A percentile compares a stretch with the other conserved stretches of the same genome.
These are phyloP conservation scores for Delichon dasypus DNA, from an alignment of 2,797 vertebrate genomes.

Conservation along the genomic window DNA sequence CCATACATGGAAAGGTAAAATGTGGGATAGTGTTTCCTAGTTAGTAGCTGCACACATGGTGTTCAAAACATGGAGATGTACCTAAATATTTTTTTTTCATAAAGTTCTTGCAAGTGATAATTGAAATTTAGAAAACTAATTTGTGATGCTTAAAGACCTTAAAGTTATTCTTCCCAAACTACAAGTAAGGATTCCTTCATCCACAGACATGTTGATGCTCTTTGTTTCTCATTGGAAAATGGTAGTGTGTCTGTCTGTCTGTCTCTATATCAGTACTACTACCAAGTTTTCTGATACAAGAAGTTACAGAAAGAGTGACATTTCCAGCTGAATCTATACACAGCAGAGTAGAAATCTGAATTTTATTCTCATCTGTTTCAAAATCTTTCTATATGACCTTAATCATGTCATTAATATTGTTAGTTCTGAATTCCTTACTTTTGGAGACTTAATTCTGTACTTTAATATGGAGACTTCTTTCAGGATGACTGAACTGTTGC, in stretches of 20 bases:
- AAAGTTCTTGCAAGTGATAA: not conserved
- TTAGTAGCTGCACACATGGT: not conserved
- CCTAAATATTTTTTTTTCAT: not conserved
- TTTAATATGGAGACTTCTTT: not conserved
- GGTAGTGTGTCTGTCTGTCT: not conserved
- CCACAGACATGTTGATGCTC: not conserved
- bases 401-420: not conserved
- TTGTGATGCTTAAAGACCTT: not conserved
- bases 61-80: not conserved
- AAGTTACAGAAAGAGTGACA: not conserved
- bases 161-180: not conserved
- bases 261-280: not conserved
- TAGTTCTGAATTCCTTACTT: not conserved
- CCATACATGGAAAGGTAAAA: fast-evolving
- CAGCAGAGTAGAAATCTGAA: not conserved
- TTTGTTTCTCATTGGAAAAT: not conserved
- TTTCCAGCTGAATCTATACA: not conserved
- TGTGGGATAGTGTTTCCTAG: not conserved
- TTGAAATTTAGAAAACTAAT: not conserved
- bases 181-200: not conserved
- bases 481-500: not conserved
- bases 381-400: not conserved
- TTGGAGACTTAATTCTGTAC: not conserved
- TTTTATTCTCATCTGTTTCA: not conserved
- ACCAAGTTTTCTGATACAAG: not conserved